Evolutionary conservation across 2,113 vertebrate genomes (phyloP), one percentile per base, ranked within the genome.

Genomic region (Engystomops pustulosus): DNA sequence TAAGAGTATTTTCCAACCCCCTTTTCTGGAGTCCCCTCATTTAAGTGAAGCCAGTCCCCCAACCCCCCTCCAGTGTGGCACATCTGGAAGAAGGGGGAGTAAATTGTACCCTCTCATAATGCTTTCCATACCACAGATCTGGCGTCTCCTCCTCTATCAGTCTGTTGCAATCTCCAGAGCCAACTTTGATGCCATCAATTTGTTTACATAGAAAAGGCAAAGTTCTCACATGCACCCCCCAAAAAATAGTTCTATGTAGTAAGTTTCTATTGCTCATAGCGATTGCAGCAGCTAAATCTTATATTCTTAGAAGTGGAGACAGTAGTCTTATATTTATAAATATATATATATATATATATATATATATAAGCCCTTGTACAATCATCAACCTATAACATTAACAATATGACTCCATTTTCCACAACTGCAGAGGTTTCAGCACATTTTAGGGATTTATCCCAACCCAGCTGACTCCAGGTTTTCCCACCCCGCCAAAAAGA

Each of bases 91-190:
- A 23, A 34, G 82, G 60, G 17, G 82, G 82, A 32, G 67, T 62
- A 32, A 79, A 85, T 58, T 85, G 62, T 30, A 79, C 62, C 83
- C 83, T 58, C n/a, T n/a, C 75, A 70, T 85, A 85, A 85, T 85
- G 75, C 45, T 70, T 85, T 85, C 74, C 74, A 85, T 68, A 79
- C 65, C 34, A 14, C 45, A 30, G 23, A 65, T 84, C 83, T 79
- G 62, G 62, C 62, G 74, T 79, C 75, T 79, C 74, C 83, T 27
- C 25, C 60, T 30, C n/a, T 32, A 74, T 82, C 69, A 72, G 49
- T 45, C 75, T 85, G 45, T 68, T 74, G 82, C 60, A 84, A 84
- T 84, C n/a, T 84, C 34, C 75, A 79, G 32, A 79, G 83, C 23
- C 75, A 78, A 79, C 83, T 65, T 85, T 85, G 62, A 85, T 85